Percentiles rank a stretch among this genome's conserved stretches.
Conservation (phyloP, 2,797 vertebrate genomes). For the Pseudotriccus pelzelni region DNA sequence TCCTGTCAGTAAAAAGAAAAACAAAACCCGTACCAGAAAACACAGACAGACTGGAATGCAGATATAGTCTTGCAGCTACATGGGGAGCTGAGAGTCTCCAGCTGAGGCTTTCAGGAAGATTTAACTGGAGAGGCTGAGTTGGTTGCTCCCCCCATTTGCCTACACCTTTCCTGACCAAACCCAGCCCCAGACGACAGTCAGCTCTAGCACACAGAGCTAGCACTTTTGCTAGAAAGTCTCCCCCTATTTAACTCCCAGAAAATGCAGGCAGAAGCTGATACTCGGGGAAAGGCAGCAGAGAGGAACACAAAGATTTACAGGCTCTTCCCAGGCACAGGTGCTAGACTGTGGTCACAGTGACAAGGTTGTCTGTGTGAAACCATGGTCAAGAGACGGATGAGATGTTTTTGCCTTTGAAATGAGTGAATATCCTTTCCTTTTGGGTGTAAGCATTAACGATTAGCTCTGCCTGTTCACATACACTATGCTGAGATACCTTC, state of each 20-base stretch:
- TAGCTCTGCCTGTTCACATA: not conserved
- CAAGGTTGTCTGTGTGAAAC: not conserved
- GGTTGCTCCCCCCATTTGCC: not conserved
- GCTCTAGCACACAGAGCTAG: not conserved
- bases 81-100: not conserved
- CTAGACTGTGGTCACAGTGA: not conserved
- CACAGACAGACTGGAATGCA: not conserved
- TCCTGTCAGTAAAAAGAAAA: not conserved
- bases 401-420: not conserved
- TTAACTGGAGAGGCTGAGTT: not conserved
- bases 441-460: not conserved
- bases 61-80: not conserved
- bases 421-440: not conserved
- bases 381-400: not conserved
- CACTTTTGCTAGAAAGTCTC: not conserved
- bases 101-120: not conserved
- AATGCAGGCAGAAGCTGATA: not conserved
- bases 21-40: not conserved
- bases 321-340: not conserved
- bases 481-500: not conserved
- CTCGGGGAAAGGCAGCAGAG: not conserved
- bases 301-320: not conserved
- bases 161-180: not conserved
- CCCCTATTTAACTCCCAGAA: not conserved
- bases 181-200: not conserved